Evolutionary conservation across 2,113 vertebrate species (phyloP).

Genomic region (Recurvirostra avosetta): DNA sequence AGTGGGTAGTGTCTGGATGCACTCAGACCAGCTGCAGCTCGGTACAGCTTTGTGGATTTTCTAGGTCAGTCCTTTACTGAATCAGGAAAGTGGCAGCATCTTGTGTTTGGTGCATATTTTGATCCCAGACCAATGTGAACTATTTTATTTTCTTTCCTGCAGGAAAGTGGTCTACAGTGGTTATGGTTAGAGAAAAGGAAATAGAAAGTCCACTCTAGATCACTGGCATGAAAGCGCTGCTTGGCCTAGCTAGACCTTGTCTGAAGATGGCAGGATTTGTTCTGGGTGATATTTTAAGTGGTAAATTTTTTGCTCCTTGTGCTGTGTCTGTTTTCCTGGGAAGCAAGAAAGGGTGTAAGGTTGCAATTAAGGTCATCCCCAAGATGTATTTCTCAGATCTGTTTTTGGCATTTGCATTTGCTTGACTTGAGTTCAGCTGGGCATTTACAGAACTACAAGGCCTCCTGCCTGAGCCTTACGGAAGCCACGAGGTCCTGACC

Average conservation of each 20-base stretch:
- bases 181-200: not conserved
- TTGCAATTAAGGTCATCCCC: not conserved
- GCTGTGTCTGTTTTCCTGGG: not conserved
- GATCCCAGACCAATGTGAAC: not conserved
- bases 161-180: not conserved
- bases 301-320: not conserved
- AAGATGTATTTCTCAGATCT: not conserved
- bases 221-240: not conserved
- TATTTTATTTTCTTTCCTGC: not conserved
- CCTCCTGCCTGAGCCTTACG: not conserved
- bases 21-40: not conserved
- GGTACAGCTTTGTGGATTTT: not conserved
- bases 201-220: not conserved
- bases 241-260: not conserved
- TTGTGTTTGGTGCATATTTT: not conserved
- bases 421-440: not conserved
- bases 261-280: not conserved
- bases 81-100: not conserved
- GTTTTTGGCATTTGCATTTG: not conserved
- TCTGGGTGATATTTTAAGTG: not conserved
- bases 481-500: not conserved
- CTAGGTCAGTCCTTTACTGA: not conserved
- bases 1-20: not conserved
- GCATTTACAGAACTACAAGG: not conserved
- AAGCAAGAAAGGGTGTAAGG: fast-evolving